Evolutionary conservation across 1,140 invertebrate genomes (phyloP), one percentile per base, ranked within the genome.

Genomic region (Eupristina koningsbergeri): DNA sequence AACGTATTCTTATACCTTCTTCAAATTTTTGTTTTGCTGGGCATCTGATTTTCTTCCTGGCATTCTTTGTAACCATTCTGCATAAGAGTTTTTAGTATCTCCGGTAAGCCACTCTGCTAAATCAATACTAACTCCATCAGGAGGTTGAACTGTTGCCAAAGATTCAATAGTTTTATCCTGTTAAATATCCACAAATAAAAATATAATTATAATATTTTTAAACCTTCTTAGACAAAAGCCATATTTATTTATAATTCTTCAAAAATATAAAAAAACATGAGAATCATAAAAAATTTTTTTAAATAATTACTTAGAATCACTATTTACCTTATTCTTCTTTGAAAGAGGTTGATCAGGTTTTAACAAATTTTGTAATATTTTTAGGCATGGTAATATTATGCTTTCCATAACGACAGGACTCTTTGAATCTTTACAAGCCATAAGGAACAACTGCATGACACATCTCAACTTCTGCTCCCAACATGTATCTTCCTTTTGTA

Each of bases 401-500:
- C 94, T 95, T 87, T 97, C 96, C 93, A 96, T 95, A 0, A 97
- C 95, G 22, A 95, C 93, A 3, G 96, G 95, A 89, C 94, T 96
- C 84, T 94, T 94, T 0, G 93, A 95, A 86, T 95, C 94, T 87
- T 94, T 94, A 86, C 93, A 97, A 80, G 94, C 95, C 92, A 96
- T 95, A 64, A 97, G 89, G 88, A 98, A 98, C 41, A 98, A 90
- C 80, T 96, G 94, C 93, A 99, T 96, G 34, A 99, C 96, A 88
- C 97, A 97, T 63, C 97, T 95, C 0, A 99, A 92, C 89, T 98
- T 96, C 80, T 96, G 95, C 91, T 99, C 98, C 98, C 98, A 99
- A 90, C 98, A 99, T 0, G 96, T 95, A 88, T 99, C 98, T 89
- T 99, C 97, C 86, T 98, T 97, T 86, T 98, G 96, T 0, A 99